Base-by-base conservation (phyloP, 2,113 vertebrate species). In the Andinoacara biseriatus region DNA sequence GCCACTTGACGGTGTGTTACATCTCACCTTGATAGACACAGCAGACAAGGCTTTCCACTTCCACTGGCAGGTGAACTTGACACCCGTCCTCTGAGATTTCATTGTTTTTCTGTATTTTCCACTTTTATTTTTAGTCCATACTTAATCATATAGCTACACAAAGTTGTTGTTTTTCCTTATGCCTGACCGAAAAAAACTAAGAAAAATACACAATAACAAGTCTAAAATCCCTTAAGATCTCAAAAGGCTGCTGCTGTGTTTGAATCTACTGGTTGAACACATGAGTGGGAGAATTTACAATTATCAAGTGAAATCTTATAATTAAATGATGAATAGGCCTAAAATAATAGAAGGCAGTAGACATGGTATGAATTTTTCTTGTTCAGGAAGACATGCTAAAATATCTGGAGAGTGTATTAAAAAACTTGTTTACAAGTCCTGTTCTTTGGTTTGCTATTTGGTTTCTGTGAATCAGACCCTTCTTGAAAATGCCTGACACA, bases 11-110 rank as follows among this genome's bases (percentile, higher is more conserved):
- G 63, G 59, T 10, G 63, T 82, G 62, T 52, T 67, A 52, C 54
- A 84, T 22, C 33, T 88, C 78, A 82, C 29, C 76, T 76, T 69
- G 85, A 85, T 87, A 78, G 87, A 81, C 33, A 15, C 8, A 58
- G 40, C 1, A 43, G 74, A 84, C 81, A 60, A 33, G 38, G 33
- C 43, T 72, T 26, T n/a, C 58, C 60, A 69, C 82, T 82, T 74
- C 46, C 7, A 10, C 78, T 82, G 84, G 62, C 89, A 88, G 81
- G 43, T 86, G 58, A 80, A 88, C 78, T 76, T 83, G 72, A 84
- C 83, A 78, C 20, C 33, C 3, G 65, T 76, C 82, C 75, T 79
- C 78, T 86, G 84, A 80, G 86, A 82, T 57, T 58, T 85, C 5
- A 31, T 86, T 81, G 46, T 58, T 52, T 18, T 13, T 5, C 40